Evolutionary conservation across 2,888 invertebrate genomes (phyloP).

Genomic region (Apotomis betuletana): DNA sequence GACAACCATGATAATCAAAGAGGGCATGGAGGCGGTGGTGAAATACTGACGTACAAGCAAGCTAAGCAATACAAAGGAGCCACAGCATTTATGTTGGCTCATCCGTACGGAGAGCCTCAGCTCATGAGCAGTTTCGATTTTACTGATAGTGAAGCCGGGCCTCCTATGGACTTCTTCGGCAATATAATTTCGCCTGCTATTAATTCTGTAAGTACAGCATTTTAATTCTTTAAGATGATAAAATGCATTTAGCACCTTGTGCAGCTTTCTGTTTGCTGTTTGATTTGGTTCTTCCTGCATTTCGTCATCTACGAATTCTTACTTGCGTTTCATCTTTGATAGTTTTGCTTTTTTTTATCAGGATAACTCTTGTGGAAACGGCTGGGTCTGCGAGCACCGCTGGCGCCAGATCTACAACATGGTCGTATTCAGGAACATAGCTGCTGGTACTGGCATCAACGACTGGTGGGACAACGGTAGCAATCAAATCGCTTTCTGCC

Average conservation of each 20-base stretch:
- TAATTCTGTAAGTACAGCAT: conserved; percentile 71
- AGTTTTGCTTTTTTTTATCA: conserved; percentile 44
- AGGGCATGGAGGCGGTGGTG: conserved; percentile 83
- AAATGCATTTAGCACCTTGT: no score
- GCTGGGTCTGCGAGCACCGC: conserved; percentile 91
- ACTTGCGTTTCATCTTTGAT: neutral
- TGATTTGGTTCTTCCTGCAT: no score
- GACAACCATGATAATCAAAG: conserved; percentile 94
- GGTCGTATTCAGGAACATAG: conserved; percentile 88
- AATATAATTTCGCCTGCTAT: conserved; percentile 86
- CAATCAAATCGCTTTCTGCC: conserved; percentile 89
- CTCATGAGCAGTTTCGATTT: conserved; percentile 95
- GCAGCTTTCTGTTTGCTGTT: no score
- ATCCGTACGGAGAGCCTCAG: conserved; percentile 90
- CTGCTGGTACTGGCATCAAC: conserved; percentile 77
- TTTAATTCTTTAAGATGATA: no score
- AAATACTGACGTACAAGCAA: conserved; percentile 85
- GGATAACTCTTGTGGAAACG: conserved; percentile 83
- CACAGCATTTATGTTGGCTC: conserved; percentile 92
- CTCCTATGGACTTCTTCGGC: conserved; percentile 85
- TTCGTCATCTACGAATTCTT: neutral
- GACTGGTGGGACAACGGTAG: conserved; percentile 90
- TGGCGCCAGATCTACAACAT: conserved; percentile 90
- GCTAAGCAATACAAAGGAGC: conserved; percentile 89
- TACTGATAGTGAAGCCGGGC: conserved; percentile 84